Evolutionary conservation across 2,888 invertebrate species (phyloP).

Genomic region (Pammene fasciana): DNA sequence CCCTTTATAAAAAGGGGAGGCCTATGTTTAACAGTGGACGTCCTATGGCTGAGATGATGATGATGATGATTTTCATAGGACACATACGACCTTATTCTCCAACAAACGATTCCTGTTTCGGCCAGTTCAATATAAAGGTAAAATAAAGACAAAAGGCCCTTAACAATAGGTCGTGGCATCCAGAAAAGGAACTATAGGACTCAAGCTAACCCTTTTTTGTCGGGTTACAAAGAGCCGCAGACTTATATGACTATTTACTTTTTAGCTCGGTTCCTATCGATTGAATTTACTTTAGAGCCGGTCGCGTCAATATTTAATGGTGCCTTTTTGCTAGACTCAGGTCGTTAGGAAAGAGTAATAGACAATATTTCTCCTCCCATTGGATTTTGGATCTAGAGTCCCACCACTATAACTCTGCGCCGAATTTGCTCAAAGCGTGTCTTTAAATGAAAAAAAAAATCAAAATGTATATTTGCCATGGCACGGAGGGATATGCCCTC

Average conservation of each 20-base stretch:
- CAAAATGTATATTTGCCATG: too few relatives aligned
- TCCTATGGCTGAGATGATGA: too few relatives aligned
- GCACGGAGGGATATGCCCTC: too few relatives aligned
- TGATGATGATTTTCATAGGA: too few relatives aligned
- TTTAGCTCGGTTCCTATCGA: constrained; percentile 9
- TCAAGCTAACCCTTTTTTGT: constrained; percentile 18
- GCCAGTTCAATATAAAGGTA: constrained; percentile 17
- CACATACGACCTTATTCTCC: not conserved
- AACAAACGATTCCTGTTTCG: constrained; percentile 1
- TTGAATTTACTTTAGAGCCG: not conserved
- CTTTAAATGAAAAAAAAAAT: too few relatives aligned
- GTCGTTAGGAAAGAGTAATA: too few relatives aligned
- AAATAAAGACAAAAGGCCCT: constrained; percentile 15
- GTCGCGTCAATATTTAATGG: not conserved
- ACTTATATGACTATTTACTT: constrained; percentile 28
- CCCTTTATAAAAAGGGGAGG: too few relatives aligned
- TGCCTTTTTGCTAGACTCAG: not conserved
- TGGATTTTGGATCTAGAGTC: too few relatives aligned
- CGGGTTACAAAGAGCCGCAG: not conserved
- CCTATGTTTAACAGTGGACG: too few relatives aligned
- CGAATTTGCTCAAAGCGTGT: too few relatives aligned
- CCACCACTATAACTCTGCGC: too few relatives aligned
- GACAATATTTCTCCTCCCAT: too few relatives aligned
- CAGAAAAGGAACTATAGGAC: constrained; percentile 24
- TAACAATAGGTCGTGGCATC: constrained; percentile 29